Percentiles rank a stretch among this genome's conserved stretches.
Conservation (phyloP, 1,140 invertebrate genomes). For the Ooceraea biroi region DNA sequence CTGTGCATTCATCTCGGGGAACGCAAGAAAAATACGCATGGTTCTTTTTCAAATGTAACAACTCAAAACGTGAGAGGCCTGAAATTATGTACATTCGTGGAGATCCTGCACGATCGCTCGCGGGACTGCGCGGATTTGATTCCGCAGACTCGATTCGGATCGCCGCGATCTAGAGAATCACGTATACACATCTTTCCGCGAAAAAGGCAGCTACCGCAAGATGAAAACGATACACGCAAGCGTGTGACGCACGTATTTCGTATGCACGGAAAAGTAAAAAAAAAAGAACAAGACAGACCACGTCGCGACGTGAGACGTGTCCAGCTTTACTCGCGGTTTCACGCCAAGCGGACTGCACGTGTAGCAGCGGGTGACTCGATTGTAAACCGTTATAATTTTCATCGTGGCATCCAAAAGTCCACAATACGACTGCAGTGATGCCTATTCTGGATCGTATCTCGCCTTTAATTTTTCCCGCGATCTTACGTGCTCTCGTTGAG, state of each 20-base stretch:
- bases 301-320: slow-evolving; percentile 45
- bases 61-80: no score
- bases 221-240: slow-evolving; percentile 1
- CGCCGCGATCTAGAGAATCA: neutral
- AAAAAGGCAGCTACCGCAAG: slow-evolving; percentile 3
- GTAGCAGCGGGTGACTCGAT: slow-evolving; percentile 65
- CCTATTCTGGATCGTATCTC: slow-evolving; percentile 86
- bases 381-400: slow-evolving; percentile 71
- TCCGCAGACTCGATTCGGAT: slow-evolving; percentile 30
- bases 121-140: slow-evolving; percentile 13
- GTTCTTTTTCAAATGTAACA: no score
- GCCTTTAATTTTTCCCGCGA: slow-evolving; percentile 71
- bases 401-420: slow-evolving; percentile 86
- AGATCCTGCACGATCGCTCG: slow-evolving; percentile 7
- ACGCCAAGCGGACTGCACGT: slow-evolving; percentile 70
- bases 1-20: neutral
- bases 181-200: neutral
- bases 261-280: neutral
- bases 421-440: slow-evolving; percentile 87
- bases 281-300: neutral
- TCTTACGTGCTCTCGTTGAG: neutral
- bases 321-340: slow-evolving; percentile 61
- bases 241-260: neutral
- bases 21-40: neutral
- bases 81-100: no score